phyloP scores from a whole-genome alignment of 2,888 invertebrate species.

The Cylloceria caligata region DNA sequence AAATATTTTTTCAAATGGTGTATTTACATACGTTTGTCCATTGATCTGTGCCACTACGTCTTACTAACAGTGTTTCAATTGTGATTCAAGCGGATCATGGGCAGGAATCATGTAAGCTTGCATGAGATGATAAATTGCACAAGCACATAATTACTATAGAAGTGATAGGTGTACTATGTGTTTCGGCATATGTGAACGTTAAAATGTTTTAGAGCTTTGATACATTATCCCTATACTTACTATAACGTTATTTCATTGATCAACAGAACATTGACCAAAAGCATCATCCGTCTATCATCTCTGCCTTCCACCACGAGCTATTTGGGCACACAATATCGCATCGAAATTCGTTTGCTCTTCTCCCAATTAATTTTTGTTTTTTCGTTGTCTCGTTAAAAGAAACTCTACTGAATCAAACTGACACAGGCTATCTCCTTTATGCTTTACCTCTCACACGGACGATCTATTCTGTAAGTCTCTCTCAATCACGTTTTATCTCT shows the following conservation, averaged over 20 bases:
- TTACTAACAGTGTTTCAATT: conserved; percentile 73
- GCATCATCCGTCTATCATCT: conserved; percentile 55
- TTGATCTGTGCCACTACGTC: conserved; percentile 40
- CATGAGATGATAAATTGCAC: conserved; percentile 68
- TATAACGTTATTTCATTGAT: conserved; percentile 32
- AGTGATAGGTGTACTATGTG: conserved; percentile 45
- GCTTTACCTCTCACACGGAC: conserved; percentile 77
- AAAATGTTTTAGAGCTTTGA: conserved; percentile 43
- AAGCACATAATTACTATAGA: conserved; percentile 44
- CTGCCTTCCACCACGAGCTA: conserved; percentile 69
- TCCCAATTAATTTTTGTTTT: conserved; percentile 34
- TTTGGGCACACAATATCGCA: conserved; percentile 64
- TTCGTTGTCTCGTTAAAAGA: conserved; percentile 31
- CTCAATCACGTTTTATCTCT: conserved; percentile 65
- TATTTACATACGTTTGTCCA: conserved; percentile 1
- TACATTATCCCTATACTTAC: not conserved
- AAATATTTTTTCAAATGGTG: conserved; percentile 23
- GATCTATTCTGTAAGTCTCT: conserved; percentile 79
- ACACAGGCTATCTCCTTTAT: conserved; percentile 75
- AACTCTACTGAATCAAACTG: conserved; percentile 68
- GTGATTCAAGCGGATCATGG: conserved; percentile 77
- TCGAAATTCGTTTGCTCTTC: conserved; percentile 44
- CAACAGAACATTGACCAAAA: conserved; percentile 36
- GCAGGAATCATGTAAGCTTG: conserved; percentile 76
- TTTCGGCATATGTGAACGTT: conserved; percentile 55